These are phyloP conservation scores for Xiphias gladius DNA, from an alignment of 2,113 vertebrate species.

Conservation along the genomic window DNA sequence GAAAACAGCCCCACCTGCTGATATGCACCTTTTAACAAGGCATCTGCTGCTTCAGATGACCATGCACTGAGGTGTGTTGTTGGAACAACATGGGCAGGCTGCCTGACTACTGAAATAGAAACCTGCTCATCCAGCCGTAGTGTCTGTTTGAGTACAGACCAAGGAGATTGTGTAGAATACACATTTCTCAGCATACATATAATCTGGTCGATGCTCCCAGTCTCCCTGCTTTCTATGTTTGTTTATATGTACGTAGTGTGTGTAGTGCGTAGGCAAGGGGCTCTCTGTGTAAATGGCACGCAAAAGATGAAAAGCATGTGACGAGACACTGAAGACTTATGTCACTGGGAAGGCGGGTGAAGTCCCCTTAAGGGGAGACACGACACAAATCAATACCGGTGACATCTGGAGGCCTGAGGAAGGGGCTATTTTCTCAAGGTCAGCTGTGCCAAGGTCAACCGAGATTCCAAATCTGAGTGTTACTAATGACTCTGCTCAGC, in stretches of 20 bases:
- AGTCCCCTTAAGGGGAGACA: constrained; percentile 54
- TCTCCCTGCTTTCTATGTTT: not conserved
- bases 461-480: constrained; percentile 64
- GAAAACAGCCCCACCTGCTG: constrained; percentile 65
- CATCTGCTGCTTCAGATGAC: constrained; percentile 58
- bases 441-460: constrained; percentile 73
- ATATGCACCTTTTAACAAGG: constrained; percentile 52
- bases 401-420: constrained; percentile 74
- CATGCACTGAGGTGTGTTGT: constrained; percentile 29
- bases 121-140: constrained; percentile 25
- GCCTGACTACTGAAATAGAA: constrained; percentile 35
- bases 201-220: constrained; percentile 1
- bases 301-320: constrained; percentile 28
- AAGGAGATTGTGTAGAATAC: constrained; percentile 26
- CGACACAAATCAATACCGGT: constrained; percentile 66
- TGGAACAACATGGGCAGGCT: constrained; percentile 36
- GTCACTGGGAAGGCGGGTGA: constrained; percentile 28
- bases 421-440: constrained; percentile 79
- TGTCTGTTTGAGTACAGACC: constrained; percentile 6
- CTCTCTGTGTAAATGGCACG: constrained; percentile 17
- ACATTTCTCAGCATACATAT: constrained; percentile 9
- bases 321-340: constrained; percentile 32
- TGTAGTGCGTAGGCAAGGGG: not conserved
- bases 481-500: constrained; percentile 60
- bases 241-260: not conserved